Percentiles rank a stretch among this genome's conserved stretches.
phyloP scores from a whole-genome alignment of 2,888 invertebrate genomes.

The Sabatieria punctata region DNA sequence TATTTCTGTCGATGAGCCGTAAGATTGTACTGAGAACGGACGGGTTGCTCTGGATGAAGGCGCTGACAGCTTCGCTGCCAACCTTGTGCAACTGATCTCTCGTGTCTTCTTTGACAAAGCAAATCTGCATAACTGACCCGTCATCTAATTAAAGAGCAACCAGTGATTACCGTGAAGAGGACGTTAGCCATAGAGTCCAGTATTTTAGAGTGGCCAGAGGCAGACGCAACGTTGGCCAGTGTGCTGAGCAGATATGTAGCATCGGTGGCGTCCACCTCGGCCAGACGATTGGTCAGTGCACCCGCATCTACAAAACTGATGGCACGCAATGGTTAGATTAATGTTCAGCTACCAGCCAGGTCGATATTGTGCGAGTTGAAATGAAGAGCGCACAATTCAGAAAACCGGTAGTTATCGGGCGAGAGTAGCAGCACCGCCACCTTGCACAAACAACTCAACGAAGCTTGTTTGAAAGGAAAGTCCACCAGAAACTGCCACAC shows the following conservation, averaged over 20 bases:
- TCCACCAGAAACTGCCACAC: constrained; percentile 28
- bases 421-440: background rate
- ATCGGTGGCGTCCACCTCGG: constrained; percentile 12
- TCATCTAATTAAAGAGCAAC: no score
- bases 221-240: constrained; percentile 12
- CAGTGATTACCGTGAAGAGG: no score
- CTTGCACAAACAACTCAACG: background rate
- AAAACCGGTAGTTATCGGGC: constrained; percentile 7
- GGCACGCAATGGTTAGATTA: background rate
- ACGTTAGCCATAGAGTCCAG: no score
- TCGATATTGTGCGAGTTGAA: no score
- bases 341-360: no score
- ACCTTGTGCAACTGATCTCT: constrained; percentile 22
- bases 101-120: constrained; percentile 22
- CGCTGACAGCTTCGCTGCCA: constrained; percentile 23
- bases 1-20: constrained; percentile 19
- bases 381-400: constrained; percentile 16
- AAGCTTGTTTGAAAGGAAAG: constrained; percentile 18
- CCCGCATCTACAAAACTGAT: constrained; percentile 8
- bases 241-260: constrained; percentile 14
- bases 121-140: constrained; percentile 19
- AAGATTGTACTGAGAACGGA: constrained; percentile 16
- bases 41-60: constrained; percentile 18
- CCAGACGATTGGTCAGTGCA: constrained; percentile 11
- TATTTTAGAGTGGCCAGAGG: no score